Percentiles rank a stretch among this genome's conserved stretches.
Evolutionary conservation across 2,888 invertebrate genomes (phyloP).

Genomic region (Netelia virgata): DNA sequence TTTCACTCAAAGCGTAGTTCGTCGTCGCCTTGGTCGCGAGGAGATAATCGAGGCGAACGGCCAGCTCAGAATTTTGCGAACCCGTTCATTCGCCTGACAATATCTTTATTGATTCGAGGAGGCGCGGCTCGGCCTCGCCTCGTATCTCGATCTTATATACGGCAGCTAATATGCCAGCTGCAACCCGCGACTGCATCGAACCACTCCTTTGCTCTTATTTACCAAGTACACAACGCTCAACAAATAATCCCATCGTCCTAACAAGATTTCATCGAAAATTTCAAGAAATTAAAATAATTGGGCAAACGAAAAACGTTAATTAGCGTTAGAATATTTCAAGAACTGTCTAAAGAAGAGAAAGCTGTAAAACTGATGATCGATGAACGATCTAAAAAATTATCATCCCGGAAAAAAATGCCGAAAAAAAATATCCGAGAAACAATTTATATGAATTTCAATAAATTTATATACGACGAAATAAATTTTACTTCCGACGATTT

Average conservation of each 20-base stretch:
- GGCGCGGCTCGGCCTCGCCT: conserved; percentile 49
- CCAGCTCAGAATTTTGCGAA: conserved; percentile 36
- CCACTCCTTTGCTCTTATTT: not conserved
- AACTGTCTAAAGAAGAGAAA: not conserved
- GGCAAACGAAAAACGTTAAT: not conserved
- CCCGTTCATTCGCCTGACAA: conserved; percentile 64
- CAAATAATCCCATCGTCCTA: not conserved
- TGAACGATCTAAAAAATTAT: not conserved
- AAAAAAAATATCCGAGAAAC: no score
- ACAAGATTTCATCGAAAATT: not conserved
- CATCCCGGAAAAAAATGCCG: no score
- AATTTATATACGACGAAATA: no score
- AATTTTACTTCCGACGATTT: no score
- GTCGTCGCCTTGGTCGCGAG: conserved; percentile 19
- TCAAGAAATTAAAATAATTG: not conserved
- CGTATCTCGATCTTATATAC: conserved; percentile 40
- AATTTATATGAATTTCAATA: no score
- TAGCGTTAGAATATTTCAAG: not conserved
- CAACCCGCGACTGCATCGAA: conserved; percentile 44
- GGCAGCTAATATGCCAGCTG: conserved; percentile 29
- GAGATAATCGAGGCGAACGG: conserved; percentile 17
- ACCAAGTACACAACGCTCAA: not conserved
- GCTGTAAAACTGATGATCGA: not conserved
- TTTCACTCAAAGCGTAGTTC: conserved; percentile 35
- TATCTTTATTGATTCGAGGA: conserved; percentile 62